Percentiles rank a stretch among this genome's conserved stretches.
These are phyloP conservation scores for Corythornis vintsioides DNA, from an alignment of 2,113 vertebrate species.

Conservation along the genomic window DNA sequence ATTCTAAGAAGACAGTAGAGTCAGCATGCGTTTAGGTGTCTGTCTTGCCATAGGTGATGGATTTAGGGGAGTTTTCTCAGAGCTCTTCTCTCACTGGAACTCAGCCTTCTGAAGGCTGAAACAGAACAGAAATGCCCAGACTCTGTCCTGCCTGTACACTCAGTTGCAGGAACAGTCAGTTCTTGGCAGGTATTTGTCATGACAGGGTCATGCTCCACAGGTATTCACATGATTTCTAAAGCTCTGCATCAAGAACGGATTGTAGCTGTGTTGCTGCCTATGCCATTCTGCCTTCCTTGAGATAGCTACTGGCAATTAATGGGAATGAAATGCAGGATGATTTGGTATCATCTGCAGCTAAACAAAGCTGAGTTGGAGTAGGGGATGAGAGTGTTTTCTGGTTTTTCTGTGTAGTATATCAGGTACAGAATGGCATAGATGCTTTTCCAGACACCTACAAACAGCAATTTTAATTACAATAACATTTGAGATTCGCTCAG, in stretches of 20 bases:
- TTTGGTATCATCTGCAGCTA: neutral
- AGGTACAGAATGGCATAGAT: neutral
- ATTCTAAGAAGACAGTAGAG: neutral
- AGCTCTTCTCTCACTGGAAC: neutral
- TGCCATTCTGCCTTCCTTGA: neutral
- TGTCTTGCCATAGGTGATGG: neutral
- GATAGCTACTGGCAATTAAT: neutral
- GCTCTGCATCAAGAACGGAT: neutral
- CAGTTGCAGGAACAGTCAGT: neutral
- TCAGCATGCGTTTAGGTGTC: neutral
- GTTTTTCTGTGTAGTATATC: neutral
- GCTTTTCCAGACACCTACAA: neutral
- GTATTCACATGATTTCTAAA: neutral
- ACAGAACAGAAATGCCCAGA: neutral
- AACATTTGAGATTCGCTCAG: neutral
- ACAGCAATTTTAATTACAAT: neutral
- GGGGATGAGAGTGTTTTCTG: neutral
- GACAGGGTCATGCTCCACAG: neutral
- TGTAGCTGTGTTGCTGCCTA: neutral
- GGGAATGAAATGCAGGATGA: neutral
- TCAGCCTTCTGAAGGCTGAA: slow-evolving; percentile 16
- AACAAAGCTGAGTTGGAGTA: neutral
- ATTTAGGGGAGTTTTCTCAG: slow-evolving; percentile 6
- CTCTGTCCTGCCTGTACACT: neutral
- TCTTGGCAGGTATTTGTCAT: neutral